phyloP scores from a whole-genome alignment of 2,888 invertebrate species.

The Syrista parreyssii region DNA sequence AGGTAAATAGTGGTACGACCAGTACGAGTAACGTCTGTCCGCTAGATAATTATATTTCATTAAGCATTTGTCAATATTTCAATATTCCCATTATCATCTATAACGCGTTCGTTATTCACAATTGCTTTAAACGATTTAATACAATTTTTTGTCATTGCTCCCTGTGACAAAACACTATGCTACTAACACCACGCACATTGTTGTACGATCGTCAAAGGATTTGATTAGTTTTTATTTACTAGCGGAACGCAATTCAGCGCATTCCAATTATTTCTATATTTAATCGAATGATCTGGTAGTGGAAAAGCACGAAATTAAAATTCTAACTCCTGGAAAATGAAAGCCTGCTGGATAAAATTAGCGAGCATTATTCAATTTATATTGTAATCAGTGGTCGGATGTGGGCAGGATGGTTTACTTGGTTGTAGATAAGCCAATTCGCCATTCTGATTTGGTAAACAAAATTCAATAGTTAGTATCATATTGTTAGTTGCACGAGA shows the following conservation, averaged over 20 bases:
- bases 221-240: conserved; percentile 2
- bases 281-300: neutral
- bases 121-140: neutral
- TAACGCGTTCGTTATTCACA: neutral
- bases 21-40: neutral
- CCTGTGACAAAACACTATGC: neutral
- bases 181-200: neutral
- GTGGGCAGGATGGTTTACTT: conserved; percentile 17
- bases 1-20: conserved; percentile 55
- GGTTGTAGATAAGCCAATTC: conserved; percentile 8
- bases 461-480: conserved; percentile 3
- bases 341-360: neutral
- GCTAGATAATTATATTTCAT: neutral
- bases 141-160: neutral
- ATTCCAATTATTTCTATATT: neutral
- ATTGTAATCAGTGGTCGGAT: conserved; percentile 13
- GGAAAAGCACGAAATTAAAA: neutral
- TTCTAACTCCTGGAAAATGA: neutral
- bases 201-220: neutral
- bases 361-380: neutral
- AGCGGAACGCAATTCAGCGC: conserved; percentile 15
- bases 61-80: neutral
- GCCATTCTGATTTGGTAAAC: neutral
- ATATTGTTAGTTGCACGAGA: neutral
- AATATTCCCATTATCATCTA: neutral